Conservation (phyloP, 2,888 invertebrate species). For the Tiliacea citrago region DNA sequence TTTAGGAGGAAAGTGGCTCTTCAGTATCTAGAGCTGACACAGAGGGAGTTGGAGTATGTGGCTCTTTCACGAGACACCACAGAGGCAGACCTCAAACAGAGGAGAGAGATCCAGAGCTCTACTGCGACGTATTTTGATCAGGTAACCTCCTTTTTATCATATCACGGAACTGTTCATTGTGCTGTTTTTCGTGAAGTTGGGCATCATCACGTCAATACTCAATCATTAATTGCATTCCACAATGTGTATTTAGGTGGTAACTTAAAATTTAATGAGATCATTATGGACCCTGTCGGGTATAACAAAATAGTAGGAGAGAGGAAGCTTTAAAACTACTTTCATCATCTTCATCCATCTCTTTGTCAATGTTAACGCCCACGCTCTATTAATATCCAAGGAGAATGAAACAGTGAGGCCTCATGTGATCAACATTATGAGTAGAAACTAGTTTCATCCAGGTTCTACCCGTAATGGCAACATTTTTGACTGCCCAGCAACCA, state of each 20-base stretch:
- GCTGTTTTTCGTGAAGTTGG: too few species aligned
- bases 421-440: constrained; percentile 96
- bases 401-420: constrained; percentile 96
- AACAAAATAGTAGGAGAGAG: too few species aligned
- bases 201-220: neutral
- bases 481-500: too few species aligned
- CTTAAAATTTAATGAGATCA: too few species aligned
- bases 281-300: too few species aligned
- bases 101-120: constrained; percentile 96
- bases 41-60: constrained; percentile 97
- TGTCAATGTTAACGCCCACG: neutral
- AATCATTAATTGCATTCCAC: neutral
- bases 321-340: neutral
- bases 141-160: constrained; percentile 90
- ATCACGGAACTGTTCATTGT: neutral
- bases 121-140: constrained; percentile 98
- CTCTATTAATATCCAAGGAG: constrained; percentile 94
- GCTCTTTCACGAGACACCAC: constrained; percentile 98
- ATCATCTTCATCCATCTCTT: neutral
- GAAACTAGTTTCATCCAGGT: constrained; percentile 90
- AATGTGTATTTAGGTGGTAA: neutral
- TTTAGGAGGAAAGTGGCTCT: constrained; percentile 95
- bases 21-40: constrained; percentile 96
- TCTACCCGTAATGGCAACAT: neutral
- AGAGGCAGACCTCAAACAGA: constrained; percentile 98